These are phyloP conservation scores for Nannobrachium achirus DNA, from an alignment of 2,113 vertebrate genomes.

Conservation along the genomic window DNA sequence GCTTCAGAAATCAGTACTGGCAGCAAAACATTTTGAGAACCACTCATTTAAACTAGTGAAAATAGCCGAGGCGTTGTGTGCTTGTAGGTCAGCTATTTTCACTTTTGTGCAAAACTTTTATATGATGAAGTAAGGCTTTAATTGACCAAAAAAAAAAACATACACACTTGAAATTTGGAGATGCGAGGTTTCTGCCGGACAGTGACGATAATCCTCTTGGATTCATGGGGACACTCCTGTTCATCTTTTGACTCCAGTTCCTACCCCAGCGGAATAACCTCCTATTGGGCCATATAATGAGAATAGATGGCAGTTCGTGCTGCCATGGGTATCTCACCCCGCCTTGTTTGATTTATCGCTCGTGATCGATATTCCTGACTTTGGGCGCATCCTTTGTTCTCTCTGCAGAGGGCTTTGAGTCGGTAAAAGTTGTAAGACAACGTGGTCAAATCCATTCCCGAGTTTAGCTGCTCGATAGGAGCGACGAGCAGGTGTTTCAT, in stretches of 20 bases:
- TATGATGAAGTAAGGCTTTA: too few species aligned
- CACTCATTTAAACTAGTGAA: too few species aligned
- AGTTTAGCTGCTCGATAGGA: neutral
- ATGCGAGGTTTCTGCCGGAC: too few species aligned
- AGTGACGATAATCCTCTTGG: conserved; percentile 50
- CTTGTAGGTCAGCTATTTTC: too few species aligned
- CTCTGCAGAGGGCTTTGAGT: neutral
- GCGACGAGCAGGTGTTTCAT: too few species aligned
- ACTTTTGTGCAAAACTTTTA: too few species aligned
- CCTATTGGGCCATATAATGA: conserved; percentile 48
- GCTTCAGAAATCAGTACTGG: too few species aligned
- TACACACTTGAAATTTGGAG: too few species aligned
- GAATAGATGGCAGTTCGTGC: conserved; percentile 42
- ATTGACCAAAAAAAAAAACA: too few species aligned
- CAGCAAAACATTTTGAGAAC: too few species aligned
- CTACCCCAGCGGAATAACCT: conserved; percentile 42
- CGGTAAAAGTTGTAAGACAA: neutral
- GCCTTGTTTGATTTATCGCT: conserved; percentile 44
- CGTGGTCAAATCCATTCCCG: neutral
- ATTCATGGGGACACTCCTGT: conserved; percentile 44
- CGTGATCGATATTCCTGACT: conserved; percentile 48
- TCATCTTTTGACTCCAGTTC: conserved; percentile 40
- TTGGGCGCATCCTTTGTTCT: conserved; percentile 12
- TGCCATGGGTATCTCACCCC: conserved; percentile 6
- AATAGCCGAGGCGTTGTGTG: too few species aligned